Conservation (phyloP, 2,113 vertebrate genomes). For the Oxyura jamaicensis region DNA sequence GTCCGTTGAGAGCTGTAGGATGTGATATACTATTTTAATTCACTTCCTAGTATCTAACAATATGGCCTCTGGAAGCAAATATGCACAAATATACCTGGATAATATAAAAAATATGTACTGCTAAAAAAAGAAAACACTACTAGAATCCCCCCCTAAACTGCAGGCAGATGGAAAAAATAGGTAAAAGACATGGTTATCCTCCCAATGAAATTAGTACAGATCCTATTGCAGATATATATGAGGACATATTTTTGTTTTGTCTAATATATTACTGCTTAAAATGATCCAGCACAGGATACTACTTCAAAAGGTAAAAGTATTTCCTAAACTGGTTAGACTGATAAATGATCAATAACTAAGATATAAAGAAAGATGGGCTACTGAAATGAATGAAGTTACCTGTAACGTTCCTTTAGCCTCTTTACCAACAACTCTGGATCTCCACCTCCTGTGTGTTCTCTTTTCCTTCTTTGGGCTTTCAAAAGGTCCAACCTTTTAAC, state of each 20-base stretch:
- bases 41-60: background rate
- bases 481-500: constrained; percentile 85
- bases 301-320: background rate
- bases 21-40: background rate
- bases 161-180: background rate
- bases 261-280: background rate
- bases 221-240: background rate
- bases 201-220: background rate
- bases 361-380: background rate
- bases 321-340: background rate
- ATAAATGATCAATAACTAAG: background rate
- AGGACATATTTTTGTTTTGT: background rate
- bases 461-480: constrained; percentile 98
- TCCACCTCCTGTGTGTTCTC: constrained; percentile 89
- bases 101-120: background rate
- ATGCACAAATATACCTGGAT: background rate
- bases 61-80: background rate
- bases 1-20: background rate
- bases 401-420: constrained; percentile 93
- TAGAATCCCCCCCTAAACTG: too few species aligned
- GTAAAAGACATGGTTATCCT: background rate
- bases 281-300: background rate
- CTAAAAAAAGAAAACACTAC: background rate
- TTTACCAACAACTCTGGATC: constrained; percentile 89
- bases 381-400: constrained; percentile 75